phyloP scores from a whole-genome alignment of 2,888 invertebrate genomes.

The Nysson spinosus region DNA sequence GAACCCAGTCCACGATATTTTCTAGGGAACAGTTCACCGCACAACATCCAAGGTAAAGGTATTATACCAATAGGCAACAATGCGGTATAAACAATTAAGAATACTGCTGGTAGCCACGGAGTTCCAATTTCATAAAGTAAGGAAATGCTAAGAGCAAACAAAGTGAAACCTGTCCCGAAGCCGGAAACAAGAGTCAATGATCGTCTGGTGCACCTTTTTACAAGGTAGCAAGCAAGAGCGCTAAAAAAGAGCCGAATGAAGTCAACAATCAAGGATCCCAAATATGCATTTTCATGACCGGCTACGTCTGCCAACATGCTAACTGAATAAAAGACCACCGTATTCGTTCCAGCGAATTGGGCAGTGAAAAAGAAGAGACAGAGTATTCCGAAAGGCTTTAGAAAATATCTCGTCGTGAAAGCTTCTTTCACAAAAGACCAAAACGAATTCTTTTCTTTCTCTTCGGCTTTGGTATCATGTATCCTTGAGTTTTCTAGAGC shows the following conservation, averaged over 20 bases:
- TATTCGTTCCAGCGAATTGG: slow-evolving; percentile 86
- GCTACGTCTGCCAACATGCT: slow-evolving; percentile 82
- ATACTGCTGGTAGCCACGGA: slow-evolving; percentile 79
- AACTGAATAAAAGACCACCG: slow-evolving; percentile 85
- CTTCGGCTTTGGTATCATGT: not conserved
- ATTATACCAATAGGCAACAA: slow-evolving; percentile 82
- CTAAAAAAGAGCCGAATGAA: slow-evolving; percentile 82
- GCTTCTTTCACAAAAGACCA: slow-evolving; percentile 7
- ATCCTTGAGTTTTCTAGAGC: slow-evolving; percentile 21
- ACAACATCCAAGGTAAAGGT: slow-evolving; percentile 86
- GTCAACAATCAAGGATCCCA: slow-evolving; percentile 84
- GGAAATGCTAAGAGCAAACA: slow-evolving; percentile 80
- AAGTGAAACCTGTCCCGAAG: slow-evolving; percentile 81
- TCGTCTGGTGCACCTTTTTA: slow-evolving; percentile 82
- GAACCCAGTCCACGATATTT: slow-evolving; percentile 83
- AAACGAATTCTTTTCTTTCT: slow-evolving; percentile 3
- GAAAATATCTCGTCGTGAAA: slow-evolving; percentile 68
- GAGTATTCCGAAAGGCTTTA: slow-evolving; percentile 82
- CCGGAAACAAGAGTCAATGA: slow-evolving; percentile 83
- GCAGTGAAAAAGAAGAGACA: slow-evolving; percentile 83
- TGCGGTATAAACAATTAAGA: slow-evolving; percentile 80
- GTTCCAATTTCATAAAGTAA: slow-evolving; percentile 77
- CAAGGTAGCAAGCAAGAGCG: slow-evolving; percentile 81
- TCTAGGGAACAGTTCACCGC: slow-evolving; percentile 85
- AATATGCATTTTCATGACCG: slow-evolving; percentile 82